phyloP scores from a whole-genome alignment of 2,113 vertebrate genomes.

The Phyllostomus hastatus region DNA sequence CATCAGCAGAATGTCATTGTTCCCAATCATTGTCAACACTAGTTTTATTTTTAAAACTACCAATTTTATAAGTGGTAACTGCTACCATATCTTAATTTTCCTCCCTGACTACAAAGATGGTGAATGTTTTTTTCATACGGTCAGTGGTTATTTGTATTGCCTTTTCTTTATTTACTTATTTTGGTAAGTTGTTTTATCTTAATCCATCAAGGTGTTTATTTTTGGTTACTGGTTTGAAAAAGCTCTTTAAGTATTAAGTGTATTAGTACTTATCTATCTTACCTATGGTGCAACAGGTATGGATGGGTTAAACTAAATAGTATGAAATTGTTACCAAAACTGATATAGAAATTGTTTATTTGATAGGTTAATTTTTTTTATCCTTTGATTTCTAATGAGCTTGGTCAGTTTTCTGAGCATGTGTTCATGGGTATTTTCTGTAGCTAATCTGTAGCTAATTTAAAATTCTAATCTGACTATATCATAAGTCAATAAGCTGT shows the following conservation, averaged over 20 bases:
- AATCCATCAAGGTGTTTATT: background rate
- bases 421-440: background rate
- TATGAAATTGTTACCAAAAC: background rate
- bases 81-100: background rate
- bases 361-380: background rate
- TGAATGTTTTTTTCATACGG: background rate
- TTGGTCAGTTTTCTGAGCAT: background rate
- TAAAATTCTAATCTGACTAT: background rate
- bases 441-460: background rate
- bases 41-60: background rate
- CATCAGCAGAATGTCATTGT: background rate
- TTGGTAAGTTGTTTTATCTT: slow-evolving; percentile 17
- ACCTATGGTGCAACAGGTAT: background rate
- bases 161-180: slow-evolving; percentile 16
- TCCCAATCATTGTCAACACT: background rate
- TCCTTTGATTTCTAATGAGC: background rate
- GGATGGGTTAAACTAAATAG: background rate
- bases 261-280: background rate
- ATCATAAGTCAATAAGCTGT: background rate
- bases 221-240: slow-evolving; percentile 16
- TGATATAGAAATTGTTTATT: background rate
- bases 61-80: background rate
- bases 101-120: background rate
- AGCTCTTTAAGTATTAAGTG: background rate
- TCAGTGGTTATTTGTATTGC: background rate